Percentiles rank a stretch among this genome's conserved stretches.
phyloP scores from a whole-genome alignment of 2,888 invertebrate genomes.

The Diabrotica balteata region DNA sequence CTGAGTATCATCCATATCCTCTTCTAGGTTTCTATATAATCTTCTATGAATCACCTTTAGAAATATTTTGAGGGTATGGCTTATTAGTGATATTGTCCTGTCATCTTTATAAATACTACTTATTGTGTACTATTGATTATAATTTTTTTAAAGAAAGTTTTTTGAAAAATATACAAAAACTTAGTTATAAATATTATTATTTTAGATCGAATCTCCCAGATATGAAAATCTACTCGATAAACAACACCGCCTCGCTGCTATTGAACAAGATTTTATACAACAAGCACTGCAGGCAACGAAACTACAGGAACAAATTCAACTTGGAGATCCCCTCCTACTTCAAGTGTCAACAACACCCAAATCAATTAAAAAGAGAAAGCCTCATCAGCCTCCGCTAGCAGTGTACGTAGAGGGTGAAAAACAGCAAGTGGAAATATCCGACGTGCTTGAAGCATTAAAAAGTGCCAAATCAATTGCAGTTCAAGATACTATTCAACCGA shows the following conservation, averaged over 20 bases:
- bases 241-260: constrained; percentile 51
- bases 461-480: constrained; percentile 78
- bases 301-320: constrained; percentile 54
- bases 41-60: no score
- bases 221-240: constrained; percentile 43
- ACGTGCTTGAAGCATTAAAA: constrained; percentile 74
- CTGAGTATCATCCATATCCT: no score
- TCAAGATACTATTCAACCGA: constrained; percentile 73
- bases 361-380: constrained; percentile 68
- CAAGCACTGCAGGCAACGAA: constrained; percentile 59
- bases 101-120: no score
- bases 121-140: no score
- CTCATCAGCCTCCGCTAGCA: constrained; percentile 85
- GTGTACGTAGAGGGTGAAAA: constrained; percentile 73
- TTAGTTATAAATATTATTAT: not conserved
- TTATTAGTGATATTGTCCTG: no score
- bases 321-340: constrained; percentile 50
- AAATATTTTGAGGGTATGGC: no score
- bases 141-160: no score
- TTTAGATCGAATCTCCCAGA: constrained; percentile 58
- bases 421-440: constrained; percentile 68
- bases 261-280: constrained; percentile 58
- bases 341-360: constrained; percentile 60
- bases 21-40: no score
- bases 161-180: not conserved